These are phyloP conservation scores for Orthonevra nobilis DNA, from an alignment of 2,888 invertebrate genomes.

Conservation along the genomic window DNA sequence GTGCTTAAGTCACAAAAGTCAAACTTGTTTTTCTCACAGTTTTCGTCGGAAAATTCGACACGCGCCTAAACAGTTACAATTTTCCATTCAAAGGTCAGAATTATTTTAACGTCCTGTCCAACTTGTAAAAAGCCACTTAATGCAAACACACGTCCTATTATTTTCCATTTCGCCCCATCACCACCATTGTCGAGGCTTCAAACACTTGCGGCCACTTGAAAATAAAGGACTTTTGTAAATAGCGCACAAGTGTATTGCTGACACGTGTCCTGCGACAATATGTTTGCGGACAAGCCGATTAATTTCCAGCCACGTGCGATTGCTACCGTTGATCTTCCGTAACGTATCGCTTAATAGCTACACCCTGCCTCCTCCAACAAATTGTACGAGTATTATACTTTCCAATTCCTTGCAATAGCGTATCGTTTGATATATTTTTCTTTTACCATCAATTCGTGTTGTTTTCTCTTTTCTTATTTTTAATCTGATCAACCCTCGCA, in stretches of 20 bases:
- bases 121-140: slow-evolving; percentile 42
- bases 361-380: slow-evolving; percentile 50
- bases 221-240: slow-evolving; percentile 56
- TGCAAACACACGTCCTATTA: not conserved
- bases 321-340: slow-evolving; percentile 53
- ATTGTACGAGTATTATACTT: slow-evolving; percentile 66
- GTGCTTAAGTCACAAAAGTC: no score
- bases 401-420: slow-evolving; percentile 33
- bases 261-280: slow-evolving; percentile 65
- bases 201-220: slow-evolving; percentile 67
- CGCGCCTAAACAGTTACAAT: no score
- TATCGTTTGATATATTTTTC: slow-evolving; percentile 1
- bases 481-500: slow-evolving; percentile 13
- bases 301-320: slow-evolving; percentile 62
- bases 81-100: no score
- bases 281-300: slow-evolving; percentile 66
- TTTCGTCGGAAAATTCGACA: no score
- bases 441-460: slow-evolving; percentile 17
- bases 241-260: slow-evolving; percentile 67
- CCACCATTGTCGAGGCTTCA: slow-evolving; percentile 34
- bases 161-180: slow-evolving; percentile 13
- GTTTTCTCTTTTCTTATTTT: slow-evolving; percentile 19
- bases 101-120: no score
- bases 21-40: no score
- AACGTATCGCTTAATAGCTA: slow-evolving; percentile 45